Base-by-base conservation (phyloP, 2,797 vertebrate genomes). In the Argya squamiceps region DNA sequence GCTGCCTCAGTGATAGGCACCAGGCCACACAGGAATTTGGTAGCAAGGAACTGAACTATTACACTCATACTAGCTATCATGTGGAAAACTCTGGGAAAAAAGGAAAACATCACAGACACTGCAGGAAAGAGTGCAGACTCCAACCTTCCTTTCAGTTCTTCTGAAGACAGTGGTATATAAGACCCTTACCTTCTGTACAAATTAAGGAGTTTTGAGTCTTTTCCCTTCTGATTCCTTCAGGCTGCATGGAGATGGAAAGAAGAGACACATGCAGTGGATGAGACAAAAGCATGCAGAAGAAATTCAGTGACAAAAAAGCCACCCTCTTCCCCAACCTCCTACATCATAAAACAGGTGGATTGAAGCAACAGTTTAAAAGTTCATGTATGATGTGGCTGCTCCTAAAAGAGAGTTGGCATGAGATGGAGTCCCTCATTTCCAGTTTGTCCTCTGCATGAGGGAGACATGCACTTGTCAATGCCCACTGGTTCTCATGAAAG, bases 221-320 rank as follows among this genome's bases (percentile, higher is more conserved):
- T 65, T 97, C 96, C 52, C 81, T 96, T 83, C 88, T 89, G 69
- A 97, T 88, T 29, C 97, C 97, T 97, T 97, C 97, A n/a, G 97
- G 87, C 97, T 98, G 74, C 50, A 32, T 18, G 59, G 59, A 7
- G 14, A 44, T 30, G 47, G 27, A 63, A 91, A 90, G 68, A 95
- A 67, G 58, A 87, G 29, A 39, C 12, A 59, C 1, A 21, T 9
- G 6, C 24, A 49, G 24, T 17, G 16, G 16, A 21, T 76, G 52
- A 89, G 62, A 88, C 65, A 34, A 82, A 81, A 73, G 19, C 6
- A 36, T 10, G 11, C 13, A 74, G 53, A 70, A 94, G 73, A 81
- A 87, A 76, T 36, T 39, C 56, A 74, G 30, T 10, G 15, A 6
- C 24, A 82, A 65, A 59, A 84, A 21, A n/a, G 6, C 11, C 64